Base-by-base conservation (phyloP, 2,113 vertebrate species). In the Protomyctophum bolini region DNA sequence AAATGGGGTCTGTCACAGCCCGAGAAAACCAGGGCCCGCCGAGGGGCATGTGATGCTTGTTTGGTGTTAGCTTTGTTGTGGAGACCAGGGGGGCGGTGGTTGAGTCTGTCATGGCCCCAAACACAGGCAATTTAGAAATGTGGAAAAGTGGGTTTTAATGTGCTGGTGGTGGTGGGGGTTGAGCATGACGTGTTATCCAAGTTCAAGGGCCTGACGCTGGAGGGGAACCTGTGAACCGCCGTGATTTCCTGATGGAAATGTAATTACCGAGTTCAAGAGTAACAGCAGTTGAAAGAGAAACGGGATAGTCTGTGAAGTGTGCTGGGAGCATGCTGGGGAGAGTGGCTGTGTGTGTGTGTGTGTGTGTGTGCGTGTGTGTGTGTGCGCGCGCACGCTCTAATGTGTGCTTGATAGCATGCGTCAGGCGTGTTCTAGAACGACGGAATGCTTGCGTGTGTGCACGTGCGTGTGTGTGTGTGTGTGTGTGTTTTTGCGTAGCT, bases 301-400 rank as follows among this genome's bases (percentile, higher is more conserved):
- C 64, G 51, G 67, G 87, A 91, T 91, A 89, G 80, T 87, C 87
- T 91, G 89, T 80, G 72, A 90, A 91, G 88, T 86, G 89, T 83
- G 86, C 82, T 84, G 75, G 57, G 62, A 73, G 72, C 48, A 29
- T 70, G 21, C 21, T 85, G 68, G 33, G 33, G 33, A 41, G 33
- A 41, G 33, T 41, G 33, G 33, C 33, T 73, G 66, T 83, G 6
- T 0, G 68, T 61, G 64, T 5, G 72, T 72, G 57, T 60, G 61
- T 86, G 86, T 58, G 72, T 79, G 67, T 59, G 28, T 69, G 66
- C 80, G 59, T 48, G 68, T 9, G 6, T 12, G 55, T 46, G 59
- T 41, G 64, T 80, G 79, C 68, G 46, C 61, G 60, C 7, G 6
- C 48, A 10, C 29, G 33, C 28, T 7, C 55, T 28, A 45, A 41